Evolutionary conservation across 2,797 vertebrate species (phyloP).

Genomic region (Yasuhikotakia modesta): DNA sequence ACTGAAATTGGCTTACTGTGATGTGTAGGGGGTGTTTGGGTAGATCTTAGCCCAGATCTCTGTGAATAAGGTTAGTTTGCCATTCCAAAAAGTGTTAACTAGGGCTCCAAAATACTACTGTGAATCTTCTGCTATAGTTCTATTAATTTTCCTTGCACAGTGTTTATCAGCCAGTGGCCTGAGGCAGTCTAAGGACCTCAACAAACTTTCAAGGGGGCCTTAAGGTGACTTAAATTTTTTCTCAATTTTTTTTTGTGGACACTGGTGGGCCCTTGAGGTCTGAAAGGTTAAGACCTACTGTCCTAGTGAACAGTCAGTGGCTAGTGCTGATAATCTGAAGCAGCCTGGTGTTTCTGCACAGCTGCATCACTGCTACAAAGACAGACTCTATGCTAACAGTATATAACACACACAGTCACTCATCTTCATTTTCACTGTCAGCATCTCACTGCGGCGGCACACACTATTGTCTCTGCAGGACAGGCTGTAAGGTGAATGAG

Average conservation of each 20-base stretch:
- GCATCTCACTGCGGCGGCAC: not conserved
- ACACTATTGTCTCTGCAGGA: constrained; percentile 19
- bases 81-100: too few relatives aligned
- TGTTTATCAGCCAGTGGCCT: too few relatives aligned
- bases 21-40: not conserved
- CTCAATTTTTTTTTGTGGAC: too few relatives aligned
- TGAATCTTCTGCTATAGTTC: too few relatives aligned
- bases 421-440: constrained; percentile 30
- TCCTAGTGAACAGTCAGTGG: not conserved
- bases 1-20: constrained; percentile 6
- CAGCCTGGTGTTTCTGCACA: not conserved
- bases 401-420: constrained; percentile 13
- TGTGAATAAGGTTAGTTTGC: not conserved
- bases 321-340: not conserved
- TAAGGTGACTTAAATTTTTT: too few relatives aligned
- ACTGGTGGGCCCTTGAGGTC: too few relatives aligned
- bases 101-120: not conserved
- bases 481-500: constrained; percentile 40
- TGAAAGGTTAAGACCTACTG: too few relatives aligned
- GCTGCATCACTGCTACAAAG: constrained; percentile 7
- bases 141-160: too few relatives aligned
- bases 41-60: not conserved
- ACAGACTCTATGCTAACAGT: not conserved
- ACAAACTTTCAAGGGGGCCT: too few relatives aligned
- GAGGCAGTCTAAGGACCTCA: too few relatives aligned